Percentiles rank a stretch among this genome's conserved stretches.
phyloP scores from a whole-genome alignment of 2,797 vertebrate species.

The Spondyliosoma cantharus region DNA sequence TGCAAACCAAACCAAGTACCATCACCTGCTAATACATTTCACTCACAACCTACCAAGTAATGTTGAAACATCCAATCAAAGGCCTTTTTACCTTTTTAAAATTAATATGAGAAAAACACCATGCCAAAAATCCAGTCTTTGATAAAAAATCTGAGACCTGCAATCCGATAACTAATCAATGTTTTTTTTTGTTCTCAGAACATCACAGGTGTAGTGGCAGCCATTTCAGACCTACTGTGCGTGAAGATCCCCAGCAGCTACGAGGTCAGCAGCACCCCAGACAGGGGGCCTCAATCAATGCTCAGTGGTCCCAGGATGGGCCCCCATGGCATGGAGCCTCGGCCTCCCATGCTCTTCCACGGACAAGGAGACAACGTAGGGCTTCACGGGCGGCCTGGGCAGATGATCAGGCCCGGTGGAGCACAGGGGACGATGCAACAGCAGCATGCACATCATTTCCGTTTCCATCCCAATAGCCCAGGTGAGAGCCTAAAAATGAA shows the following conservation, averaged over 20 bases:
- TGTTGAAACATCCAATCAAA: background rate
- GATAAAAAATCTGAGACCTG: no score
- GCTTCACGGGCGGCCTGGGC: constrained; percentile 78
- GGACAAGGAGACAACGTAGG: constrained; percentile 85
- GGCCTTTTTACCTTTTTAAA: background rate
- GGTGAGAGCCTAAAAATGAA: constrained; percentile 83
- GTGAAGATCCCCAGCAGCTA: constrained; percentile 98
- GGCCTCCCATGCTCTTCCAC: constrained; percentile 87
- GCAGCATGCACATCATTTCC: constrained; percentile 80
- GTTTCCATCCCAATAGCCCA: constrained; percentile 85
- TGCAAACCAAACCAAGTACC: background rate
- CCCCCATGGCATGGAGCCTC: constrained; percentile 84
- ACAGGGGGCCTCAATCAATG: constrained; percentile 77
- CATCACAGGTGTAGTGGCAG: constrained; percentile 94
- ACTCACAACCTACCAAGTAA: background rate
- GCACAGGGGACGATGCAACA: constrained; percentile 87
- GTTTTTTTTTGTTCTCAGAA: constrained; percentile 83
- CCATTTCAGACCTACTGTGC: constrained; percentile 95
- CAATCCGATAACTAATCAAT: background rate
- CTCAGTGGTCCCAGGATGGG: constrained; percentile 75
- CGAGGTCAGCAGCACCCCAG: constrained; percentile 94
- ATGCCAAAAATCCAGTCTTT: background rate
- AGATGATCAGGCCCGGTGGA: constrained; percentile 80
- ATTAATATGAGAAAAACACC: background rate
- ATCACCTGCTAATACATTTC: background rate